Base-by-base conservation (phyloP, 1,140 invertebrate genomes). In the Saccostrea echinata region DNA sequence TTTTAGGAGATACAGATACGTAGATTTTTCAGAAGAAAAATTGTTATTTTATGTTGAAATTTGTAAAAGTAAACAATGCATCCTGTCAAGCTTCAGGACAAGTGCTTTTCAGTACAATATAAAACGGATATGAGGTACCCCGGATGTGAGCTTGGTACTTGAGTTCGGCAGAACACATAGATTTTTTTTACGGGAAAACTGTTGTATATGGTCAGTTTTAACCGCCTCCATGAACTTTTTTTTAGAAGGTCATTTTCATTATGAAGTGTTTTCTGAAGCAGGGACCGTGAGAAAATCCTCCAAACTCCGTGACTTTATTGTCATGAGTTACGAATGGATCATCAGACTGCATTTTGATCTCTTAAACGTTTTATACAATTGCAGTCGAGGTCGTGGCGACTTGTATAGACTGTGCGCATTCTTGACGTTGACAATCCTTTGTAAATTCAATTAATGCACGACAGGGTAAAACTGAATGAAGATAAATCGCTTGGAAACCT, bases 21-120 rank as follows among this genome's bases (percentile, higher is more conserved):
- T 71, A 71, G 68, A 71, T 71, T 71, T 71, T 71, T 71, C 68
- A 27, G 68, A 71, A 71, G 68, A 71, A 71, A 71, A 71, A 71
- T 71, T 71, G 68, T 71, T 71, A 71, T 71, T 71, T 71, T 71
- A 71, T 71, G 68, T 71, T 71, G 68, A 71, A 71, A 71, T 71
- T 71, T 71, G 68, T 71, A 71, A 30, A 71, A 27, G 68, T 71
- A 71, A 71, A 71, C 68, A 71, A 71, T 71, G 24, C 27, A 8
- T 30, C 68, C 68, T 71, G 68, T 71, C 68, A 71, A 27, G 68
- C 24, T 30, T 71, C 16, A 11, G 24, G 27, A 27, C 27, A 71
- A 71, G 68, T 71, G 68, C 68, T 33, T 71, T 27, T 30, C 68
- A 30, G 24, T 71, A 33, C 68, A 71, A 71, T 71, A 30, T 71